phyloP scores from a whole-genome alignment of 2,888 invertebrate species.

The Tryphoninae sp. region DNA sequence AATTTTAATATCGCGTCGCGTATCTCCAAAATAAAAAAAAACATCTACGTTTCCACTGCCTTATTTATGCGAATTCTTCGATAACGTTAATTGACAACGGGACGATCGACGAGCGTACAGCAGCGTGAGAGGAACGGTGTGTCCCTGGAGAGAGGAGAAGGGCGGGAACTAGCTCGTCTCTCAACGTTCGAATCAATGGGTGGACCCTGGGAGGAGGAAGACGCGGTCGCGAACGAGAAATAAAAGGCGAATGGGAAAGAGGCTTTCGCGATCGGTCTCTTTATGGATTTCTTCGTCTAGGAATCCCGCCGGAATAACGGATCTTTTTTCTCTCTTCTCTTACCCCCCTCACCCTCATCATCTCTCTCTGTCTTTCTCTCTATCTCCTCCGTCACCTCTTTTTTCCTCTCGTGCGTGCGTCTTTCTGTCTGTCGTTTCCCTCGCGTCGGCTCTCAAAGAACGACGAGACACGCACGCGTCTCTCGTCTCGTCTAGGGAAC shows the following conservation, averaged over 20 bases:
- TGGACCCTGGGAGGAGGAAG: constrained; percentile 6
- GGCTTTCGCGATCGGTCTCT: constrained; percentile 42
- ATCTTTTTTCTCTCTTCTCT: constrained; percentile 56
- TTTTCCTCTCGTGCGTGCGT: constrained; percentile 38
- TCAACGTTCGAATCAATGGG: background rate
- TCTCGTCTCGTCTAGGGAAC: constrained; percentile 43
- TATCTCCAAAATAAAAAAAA: background rate
- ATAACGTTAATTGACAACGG: constrained; percentile 9
- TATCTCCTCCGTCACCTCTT: background rate
- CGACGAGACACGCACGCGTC: constrained; percentile 30
- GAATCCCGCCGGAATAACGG: constrained; percentile 68
- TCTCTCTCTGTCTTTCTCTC: no score
- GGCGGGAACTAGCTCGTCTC: background rate
- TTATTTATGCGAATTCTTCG: background rate
- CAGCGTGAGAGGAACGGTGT: background rate
- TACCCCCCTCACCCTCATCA: constrained; percentile 10
- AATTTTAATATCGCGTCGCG: no score
- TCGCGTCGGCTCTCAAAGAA: constrained; percentile 26
- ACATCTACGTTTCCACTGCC: background rate
- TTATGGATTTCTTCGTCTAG: constrained; percentile 65
- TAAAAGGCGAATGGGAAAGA: constrained; percentile 15
- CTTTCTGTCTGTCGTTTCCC: constrained; percentile 52
- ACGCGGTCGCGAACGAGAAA: constrained; percentile 3
- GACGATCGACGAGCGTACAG: background rate
- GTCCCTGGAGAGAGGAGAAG: background rate